A percentile compares a stretch with the other conserved stretches of the same genome.
These are phyloP conservation scores for Psylliodes chrysocephalus DNA, from an alignment of 2,888 invertebrate species.

Conservation along the genomic window DNA sequence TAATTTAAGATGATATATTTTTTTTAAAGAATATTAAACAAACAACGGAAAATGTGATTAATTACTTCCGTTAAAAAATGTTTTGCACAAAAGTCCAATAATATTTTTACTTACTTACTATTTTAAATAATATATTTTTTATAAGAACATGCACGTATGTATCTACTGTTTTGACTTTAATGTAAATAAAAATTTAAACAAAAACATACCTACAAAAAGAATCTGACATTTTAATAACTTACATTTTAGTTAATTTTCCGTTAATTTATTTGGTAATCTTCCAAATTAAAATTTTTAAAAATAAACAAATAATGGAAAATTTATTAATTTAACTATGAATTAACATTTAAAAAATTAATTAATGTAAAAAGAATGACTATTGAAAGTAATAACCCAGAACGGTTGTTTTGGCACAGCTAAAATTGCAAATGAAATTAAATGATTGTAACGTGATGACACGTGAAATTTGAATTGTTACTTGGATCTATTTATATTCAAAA, in stretches of 20 bases:
- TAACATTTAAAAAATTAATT: background rate
- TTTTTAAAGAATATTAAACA: background rate
- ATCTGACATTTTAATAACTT: background rate
- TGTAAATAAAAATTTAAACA: background rate
- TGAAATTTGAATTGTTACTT: background rate
- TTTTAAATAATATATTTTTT: too few relatives aligned
- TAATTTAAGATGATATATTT: background rate
- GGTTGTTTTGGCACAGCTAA: constrained; percentile 1
- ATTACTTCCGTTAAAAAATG: background rate
- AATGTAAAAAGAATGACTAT: background rate
- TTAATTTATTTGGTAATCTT: background rate
- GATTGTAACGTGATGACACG: background rate
- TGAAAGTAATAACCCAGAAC: background rate
- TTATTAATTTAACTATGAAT: background rate
- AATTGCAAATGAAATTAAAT: background rate
- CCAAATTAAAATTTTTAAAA: constrained; percentile 2
- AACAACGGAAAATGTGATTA: background rate
- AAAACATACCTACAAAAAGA: background rate
- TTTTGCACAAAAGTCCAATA: too few relatives aligned
- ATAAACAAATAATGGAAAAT: background rate
- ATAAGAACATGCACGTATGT: background rate
- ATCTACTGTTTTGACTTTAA: background rate
- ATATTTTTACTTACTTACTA: too few relatives aligned
- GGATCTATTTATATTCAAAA: background rate
- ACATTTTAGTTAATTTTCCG: background rate